Evolutionary conservation across 2,113 vertebrate genomes (phyloP).

Genomic region (Dasyurus viverrinus): DNA sequence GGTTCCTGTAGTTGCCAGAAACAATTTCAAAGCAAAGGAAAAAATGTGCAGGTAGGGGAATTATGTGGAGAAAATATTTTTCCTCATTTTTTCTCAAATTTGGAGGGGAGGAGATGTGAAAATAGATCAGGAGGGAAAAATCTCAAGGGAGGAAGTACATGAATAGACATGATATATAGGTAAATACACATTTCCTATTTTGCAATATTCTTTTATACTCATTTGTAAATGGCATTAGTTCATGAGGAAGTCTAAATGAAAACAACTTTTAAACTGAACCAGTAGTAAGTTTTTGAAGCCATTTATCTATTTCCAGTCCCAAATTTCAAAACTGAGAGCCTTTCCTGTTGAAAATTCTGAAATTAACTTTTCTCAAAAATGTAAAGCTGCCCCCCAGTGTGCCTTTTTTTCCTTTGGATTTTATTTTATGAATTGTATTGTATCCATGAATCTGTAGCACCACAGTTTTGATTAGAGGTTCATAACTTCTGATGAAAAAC

Average conservation of each 20-base stretch:
- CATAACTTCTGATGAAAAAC: background rate
- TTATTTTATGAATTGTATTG: background rate
- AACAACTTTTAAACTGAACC: background rate
- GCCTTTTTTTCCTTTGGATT: background rate
- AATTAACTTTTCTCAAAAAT: background rate
- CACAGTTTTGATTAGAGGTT: background rate
- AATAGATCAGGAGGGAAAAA: background rate
- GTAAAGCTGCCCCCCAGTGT: background rate
- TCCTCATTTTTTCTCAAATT: background rate
- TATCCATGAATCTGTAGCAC: background rate
- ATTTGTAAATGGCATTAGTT: background rate
- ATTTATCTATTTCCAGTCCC: background rate
- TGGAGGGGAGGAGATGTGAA: background rate
- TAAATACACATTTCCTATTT: background rate
- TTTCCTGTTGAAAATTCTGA: background rate
- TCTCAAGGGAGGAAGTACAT: background rate
- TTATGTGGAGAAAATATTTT: background rate
- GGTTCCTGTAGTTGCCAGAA: background rate
- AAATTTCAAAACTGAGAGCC: background rate
- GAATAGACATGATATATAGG: background rate
- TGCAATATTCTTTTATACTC: background rate
- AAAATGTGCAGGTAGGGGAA: background rate
- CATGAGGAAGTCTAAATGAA: background rate
- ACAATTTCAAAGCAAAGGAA: background rate
- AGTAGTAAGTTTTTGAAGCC: background rate